A percentile compares a stretch with the other conserved stretches of the same genome.
phyloP scores from a whole-genome alignment of 2,888 invertebrate genomes.

The Cryptus viduatorius region DNA sequence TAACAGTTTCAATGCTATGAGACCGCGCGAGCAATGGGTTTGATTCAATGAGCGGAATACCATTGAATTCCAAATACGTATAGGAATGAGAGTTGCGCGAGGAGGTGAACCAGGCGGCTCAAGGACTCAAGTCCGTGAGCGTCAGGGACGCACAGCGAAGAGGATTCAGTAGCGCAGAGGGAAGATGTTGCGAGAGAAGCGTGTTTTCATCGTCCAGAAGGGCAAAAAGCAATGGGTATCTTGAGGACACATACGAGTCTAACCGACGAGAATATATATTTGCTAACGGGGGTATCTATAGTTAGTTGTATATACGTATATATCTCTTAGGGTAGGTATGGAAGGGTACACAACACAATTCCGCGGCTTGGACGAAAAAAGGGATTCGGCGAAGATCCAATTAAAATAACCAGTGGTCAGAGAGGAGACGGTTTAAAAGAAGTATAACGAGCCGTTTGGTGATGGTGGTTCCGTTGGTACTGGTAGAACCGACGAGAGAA shows the following conservation, averaged over 20 bases:
- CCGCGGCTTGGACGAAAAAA: constrained; percentile 70
- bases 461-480: constrained; percentile 34
- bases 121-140: constrained; percentile 43
- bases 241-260: constrained; percentile 39
- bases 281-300: constrained; percentile 18
- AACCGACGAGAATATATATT: constrained; percentile 42
- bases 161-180: constrained; percentile 45
- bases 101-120: constrained; percentile 54
- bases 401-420: constrained; percentile 84
- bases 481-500: constrained; percentile 69
- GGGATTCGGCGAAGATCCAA: constrained; percentile 84
- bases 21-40: constrained; percentile 13
- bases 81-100: constrained; percentile 36
- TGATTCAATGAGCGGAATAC: constrained; percentile 53
- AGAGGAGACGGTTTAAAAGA: constrained; percentile 68
- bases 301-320: constrained; percentile 20
- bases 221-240: constrained; percentile 67
- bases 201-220: constrained; percentile 53
- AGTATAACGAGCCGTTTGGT: constrained; percentile 70
- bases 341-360: constrained; percentile 67
- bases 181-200: constrained; percentile 45
- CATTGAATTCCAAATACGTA: constrained; percentile 66
- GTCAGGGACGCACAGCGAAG: constrained; percentile 18
- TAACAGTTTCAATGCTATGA: constrained; percentile 32
- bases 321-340: constrained; percentile 51